Evolutionary conservation across 2,113 vertebrate species (phyloP).

Genomic region (Dipodomys ordii): DNA sequence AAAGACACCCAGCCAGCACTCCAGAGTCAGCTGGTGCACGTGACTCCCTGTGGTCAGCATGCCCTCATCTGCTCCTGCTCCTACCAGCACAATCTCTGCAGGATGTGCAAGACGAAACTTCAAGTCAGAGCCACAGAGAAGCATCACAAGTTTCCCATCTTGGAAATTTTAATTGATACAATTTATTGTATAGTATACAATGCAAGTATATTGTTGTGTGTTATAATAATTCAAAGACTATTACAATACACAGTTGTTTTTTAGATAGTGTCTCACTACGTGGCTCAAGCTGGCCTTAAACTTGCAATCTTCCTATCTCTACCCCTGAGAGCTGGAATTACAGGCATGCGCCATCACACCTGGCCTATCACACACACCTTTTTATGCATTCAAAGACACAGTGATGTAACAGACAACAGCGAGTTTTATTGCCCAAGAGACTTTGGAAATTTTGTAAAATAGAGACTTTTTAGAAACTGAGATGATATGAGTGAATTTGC

Average conservation of each 20-base stretch:
- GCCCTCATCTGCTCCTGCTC: rapidly evolving
- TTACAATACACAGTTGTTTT: neutral
- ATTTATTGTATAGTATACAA: constrained; percentile 28
- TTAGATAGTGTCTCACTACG: too few relatives aligned
- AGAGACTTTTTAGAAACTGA: neutral
- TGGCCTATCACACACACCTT: neutral
- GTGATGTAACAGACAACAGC: neutral
- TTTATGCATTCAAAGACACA: neutral
- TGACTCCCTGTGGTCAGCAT: rapidly evolving
- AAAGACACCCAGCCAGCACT: rapidly evolving
- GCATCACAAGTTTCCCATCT: neutral
- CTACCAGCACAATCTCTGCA: neutral
- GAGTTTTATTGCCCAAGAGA: neutral
- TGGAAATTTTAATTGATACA: neutral
- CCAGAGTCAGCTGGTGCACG: too few relatives aligned
- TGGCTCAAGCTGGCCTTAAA: too few relatives aligned
- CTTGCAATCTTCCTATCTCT: too few relatives aligned
- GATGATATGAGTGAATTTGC: neutral
- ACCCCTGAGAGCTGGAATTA: too few relatives aligned
- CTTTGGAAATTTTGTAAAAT: neutral
- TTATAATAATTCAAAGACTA: neutral
- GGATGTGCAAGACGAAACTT: neutral
- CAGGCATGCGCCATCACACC: too few relatives aligned
- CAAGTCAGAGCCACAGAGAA: neutral
- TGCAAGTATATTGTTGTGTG: neutral